Evolutionary conservation across 2,113 vertebrate species (phyloP), one percentile per base, ranked within the genome.

Genomic region (Beaufortia kweichowensis): DNA sequence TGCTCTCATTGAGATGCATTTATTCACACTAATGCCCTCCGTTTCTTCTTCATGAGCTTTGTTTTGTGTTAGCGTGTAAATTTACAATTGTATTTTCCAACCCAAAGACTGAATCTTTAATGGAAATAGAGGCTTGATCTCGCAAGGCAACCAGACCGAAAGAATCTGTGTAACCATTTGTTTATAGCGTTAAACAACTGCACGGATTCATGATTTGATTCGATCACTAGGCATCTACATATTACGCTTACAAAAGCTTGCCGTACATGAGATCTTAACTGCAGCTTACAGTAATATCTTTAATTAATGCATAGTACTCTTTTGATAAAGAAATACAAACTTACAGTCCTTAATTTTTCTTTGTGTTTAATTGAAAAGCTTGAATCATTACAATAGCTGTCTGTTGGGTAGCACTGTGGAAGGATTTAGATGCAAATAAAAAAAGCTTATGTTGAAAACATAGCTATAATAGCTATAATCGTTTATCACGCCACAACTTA

Each of bases 1-100:
- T 57, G 29, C 46, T 6, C 48, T 75, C 62, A 75, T 62, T 75
- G 56, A 55, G 17, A 55, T 80, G 29, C 64, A 80, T 80, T 68
- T 68, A 75, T 74, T 75, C 62, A 48, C 43, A 39, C 29, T 65
- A 76, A 59, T 24, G 23, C 31, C 53, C 43, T 10, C 19, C 15
- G n/a, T 21, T 75, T 21, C 19, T 28, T 61, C 50, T 21, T 73
- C 57, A 29, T 50, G 24, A 75, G 41, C 63, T 68, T 75, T 68
- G 63, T 75, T 61, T 67, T 65, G 29, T 75, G 61, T 4, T 59
- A 56, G 24, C 31, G 31, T 53, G 6, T 48, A 61, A 76, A 50
- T 56, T 17, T 21, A 17, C 33, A 46, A 65, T 35, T 33, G 33
- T 46, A 24, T 46, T 76, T 31, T 21, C 28, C 29, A 63, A 26